Percentiles rank a stretch among this genome's conserved stretches.
These are phyloP conservation scores for Rana temporaria DNA, from an alignment of 2,113 vertebrate genomes.

Conservation along the genomic window DNA sequence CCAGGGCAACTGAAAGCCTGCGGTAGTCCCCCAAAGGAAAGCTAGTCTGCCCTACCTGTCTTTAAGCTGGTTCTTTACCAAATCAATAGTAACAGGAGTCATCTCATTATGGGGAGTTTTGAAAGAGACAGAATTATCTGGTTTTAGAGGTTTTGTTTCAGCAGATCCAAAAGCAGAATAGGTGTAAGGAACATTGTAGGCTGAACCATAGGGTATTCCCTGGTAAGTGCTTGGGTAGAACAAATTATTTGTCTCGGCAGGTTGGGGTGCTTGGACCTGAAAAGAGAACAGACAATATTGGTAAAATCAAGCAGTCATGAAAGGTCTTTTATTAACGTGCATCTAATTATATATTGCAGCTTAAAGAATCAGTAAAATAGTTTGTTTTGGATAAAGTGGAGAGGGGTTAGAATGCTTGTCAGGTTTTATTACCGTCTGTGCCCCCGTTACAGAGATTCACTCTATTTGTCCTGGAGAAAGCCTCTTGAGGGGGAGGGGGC, in stretches of 20 bases:
- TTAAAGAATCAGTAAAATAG: no score
- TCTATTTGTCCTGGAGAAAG: no score
- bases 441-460: no score
- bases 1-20: slow-evolving; percentile 78
- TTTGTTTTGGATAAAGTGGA: no score
- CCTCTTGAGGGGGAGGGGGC: no score
- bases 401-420: no score
- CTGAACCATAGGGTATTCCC: slow-evolving; percentile 84
- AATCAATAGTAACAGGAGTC: slow-evolving; percentile 96
- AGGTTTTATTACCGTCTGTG: no score
- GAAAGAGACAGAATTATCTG: slow-evolving; percentile 89
- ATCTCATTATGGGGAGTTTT: slow-evolving; percentile 90
- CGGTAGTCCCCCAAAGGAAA: slow-evolving; percentile 66
- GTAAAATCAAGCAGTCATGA: no score
- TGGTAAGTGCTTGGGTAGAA: slow-evolving; percentile 96
- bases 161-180: slow-evolving; percentile 81
- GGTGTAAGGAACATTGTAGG: slow-evolving; percentile 88
- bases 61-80: slow-evolving; percentile 99
- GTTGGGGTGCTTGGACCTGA: slow-evolving; percentile 90
- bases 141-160: slow-evolving; percentile 80
- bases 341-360: no score
- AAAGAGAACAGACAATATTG: slow-evolving; percentile 32
- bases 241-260: slow-evolving; percentile 79
- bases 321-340: no score
- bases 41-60: slow-evolving; percentile 93